Percentiles rank a stretch among this genome's conserved stretches.
phyloP scores from a whole-genome alignment of 2,797 vertebrate genomes.

The Bradypodion ventrale region DNA sequence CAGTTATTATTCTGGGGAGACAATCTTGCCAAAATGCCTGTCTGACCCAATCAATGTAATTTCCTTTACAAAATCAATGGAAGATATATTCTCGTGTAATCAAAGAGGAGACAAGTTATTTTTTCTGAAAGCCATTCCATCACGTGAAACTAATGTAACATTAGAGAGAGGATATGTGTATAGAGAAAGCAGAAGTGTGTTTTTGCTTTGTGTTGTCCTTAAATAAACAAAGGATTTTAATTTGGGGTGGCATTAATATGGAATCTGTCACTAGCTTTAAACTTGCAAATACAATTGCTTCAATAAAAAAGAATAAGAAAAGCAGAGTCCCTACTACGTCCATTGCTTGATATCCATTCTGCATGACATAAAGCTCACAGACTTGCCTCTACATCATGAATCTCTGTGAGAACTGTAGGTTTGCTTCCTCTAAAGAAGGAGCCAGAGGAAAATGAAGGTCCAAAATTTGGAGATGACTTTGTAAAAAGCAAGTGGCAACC shows the following conservation, averaged over 20 bases:
- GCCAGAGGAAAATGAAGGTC: neutral
- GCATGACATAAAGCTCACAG: slow-evolving; percentile 40
- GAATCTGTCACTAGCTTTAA: slow-evolving; percentile 35
- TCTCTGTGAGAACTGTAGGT: slow-evolving; percentile 42
- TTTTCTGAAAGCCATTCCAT: neutral
- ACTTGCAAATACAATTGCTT: slow-evolving; percentile 43
- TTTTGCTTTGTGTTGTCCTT: slow-evolving; percentile 4
- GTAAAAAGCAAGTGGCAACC: slow-evolving; percentile 42
- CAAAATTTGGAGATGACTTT: neutral
- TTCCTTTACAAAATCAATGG: neutral
- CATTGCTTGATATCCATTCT: slow-evolving; percentile 31
- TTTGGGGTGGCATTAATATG: slow-evolving; percentile 48
- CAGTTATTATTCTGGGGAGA: neutral
- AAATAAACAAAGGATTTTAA: slow-evolving; percentile 44
- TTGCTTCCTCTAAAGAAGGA: slow-evolving; percentile 17
- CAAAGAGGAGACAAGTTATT: neutral
- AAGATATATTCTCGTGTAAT: neutral
- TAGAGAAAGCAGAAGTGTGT: neutral
- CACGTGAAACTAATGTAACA: slow-evolving; percentile 1
- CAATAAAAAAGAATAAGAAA: slow-evolving; percentile 48
- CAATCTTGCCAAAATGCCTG: neutral
- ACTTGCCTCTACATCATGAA: slow-evolving; percentile 57
- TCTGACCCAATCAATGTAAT: neutral
- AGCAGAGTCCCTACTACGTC: slow-evolving; percentile 29
- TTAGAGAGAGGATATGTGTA: neutral